phyloP scores from a whole-genome alignment of 2,797 vertebrate genomes.

The Gymnothorax reevesii region DNA sequence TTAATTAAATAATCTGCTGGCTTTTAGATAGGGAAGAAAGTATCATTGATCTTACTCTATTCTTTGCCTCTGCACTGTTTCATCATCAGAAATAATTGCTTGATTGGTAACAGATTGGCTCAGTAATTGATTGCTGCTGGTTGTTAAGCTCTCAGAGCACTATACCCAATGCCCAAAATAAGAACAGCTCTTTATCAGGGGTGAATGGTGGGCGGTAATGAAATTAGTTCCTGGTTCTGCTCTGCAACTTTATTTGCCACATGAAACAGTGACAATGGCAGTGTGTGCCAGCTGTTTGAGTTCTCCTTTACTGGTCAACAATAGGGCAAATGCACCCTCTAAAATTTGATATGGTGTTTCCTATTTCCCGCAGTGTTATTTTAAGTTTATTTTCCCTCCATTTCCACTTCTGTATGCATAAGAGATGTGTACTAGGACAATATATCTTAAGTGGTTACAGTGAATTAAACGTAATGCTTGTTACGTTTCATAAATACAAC shows the following conservation, averaged over 20 bases:
- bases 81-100: constrained; percentile 61
- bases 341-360: neutral
- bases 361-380: neutral
- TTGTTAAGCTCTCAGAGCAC: constrained; percentile 79
- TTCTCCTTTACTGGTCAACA: constrained; percentile 50
- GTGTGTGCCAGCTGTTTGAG: constrained; percentile 60
- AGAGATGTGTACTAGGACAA: neutral
- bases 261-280: constrained; percentile 75
- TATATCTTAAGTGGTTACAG: neutral
- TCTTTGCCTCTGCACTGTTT: constrained; percentile 53
- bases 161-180: constrained; percentile 61
- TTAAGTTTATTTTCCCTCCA: neutral
- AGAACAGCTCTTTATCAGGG: constrained; percentile 77
- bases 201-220: constrained; percentile 78
- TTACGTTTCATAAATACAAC: neutral
- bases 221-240: constrained; percentile 81
- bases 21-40: too few species aligned
- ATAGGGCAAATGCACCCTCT: constrained; percentile 52
- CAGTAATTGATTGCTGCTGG: constrained; percentile 81
- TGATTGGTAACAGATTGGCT: constrained; percentile 75
- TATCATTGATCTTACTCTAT: too few species aligned
- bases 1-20: neutral
- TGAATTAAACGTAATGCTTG: neutral
- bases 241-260: constrained; percentile 78
- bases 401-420: neutral